Conservation (phyloP, 2,797 vertebrate genomes). For the Neosilurus mollespiculum region DNA sequence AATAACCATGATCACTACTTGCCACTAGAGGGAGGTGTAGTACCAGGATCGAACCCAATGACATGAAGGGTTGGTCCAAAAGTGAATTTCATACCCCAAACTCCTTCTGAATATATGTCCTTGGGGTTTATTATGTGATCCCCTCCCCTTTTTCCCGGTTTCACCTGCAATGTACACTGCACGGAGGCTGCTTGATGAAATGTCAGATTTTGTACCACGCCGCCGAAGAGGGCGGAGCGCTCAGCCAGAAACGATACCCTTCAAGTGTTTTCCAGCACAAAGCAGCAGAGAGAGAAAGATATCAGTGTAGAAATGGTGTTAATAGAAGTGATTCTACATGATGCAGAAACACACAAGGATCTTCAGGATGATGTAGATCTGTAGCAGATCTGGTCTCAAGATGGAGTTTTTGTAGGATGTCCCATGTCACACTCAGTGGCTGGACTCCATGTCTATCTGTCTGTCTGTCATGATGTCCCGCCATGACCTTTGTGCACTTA, state of each 20-base stretch:
- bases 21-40: slow-evolving; percentile 30
- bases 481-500: no score
- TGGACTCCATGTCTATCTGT: no score
- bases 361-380: no score
- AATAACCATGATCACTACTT: neutral
- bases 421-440: no score
- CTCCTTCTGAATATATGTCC: neutral
- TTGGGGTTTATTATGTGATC: neutral
- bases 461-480: no score
- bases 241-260: neutral
- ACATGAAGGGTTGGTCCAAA: neutral
- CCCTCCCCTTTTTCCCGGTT: neutral
- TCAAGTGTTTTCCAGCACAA: neutral
- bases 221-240: neutral
- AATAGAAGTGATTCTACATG: neutral
- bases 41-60: neutral
- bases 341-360: neutral
- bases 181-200: neutral
- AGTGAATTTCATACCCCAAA: neutral
- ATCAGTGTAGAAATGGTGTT: neutral
- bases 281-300: neutral
- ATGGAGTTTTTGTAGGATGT: no score
- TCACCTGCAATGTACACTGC: neutral
- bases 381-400: no score
- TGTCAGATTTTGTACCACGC: neutral